Conservation (phyloP, 23 tunicate genomes). For the Oikopleura vanhoeffeni region DNA sequence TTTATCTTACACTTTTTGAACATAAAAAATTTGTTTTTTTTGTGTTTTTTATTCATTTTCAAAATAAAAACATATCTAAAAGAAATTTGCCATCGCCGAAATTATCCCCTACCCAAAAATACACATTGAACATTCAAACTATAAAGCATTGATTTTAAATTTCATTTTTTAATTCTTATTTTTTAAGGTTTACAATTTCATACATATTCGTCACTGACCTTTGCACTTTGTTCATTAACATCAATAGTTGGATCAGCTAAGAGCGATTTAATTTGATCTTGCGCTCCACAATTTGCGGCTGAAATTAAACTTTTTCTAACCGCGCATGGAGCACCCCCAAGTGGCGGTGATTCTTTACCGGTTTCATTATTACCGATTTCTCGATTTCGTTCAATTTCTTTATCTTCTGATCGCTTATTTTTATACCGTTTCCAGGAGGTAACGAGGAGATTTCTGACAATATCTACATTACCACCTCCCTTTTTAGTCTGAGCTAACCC, state of each 20-base stretch:
- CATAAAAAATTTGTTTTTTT: no score
- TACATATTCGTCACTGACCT: not conserved
- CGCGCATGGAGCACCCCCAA: not conserved
- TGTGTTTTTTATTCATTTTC: no score
- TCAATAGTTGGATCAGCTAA: not conserved
- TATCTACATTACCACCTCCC: not conserved
- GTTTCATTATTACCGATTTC: no score
- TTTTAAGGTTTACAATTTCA: no score
- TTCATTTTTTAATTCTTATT: no score
- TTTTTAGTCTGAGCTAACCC: not conserved
- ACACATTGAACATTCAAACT: no score
- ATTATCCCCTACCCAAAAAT: no score
- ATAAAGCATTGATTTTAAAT: no score
- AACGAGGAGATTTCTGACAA: not conserved
- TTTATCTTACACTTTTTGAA: no score
- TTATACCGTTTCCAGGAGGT: not conserved
- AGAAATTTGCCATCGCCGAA: no score
- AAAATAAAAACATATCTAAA: no score
- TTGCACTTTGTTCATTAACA: slow-evolving; percentile 10
- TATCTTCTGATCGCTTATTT: not conserved
- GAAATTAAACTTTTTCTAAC: not conserved
- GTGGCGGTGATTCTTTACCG: not conserved
- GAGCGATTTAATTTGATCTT: slow-evolving; percentile 2
- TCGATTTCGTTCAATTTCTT: no score
- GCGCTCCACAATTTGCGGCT: slow-evolving; percentile 11